Evolutionary conservation across 2,797 vertebrate species (phyloP).

Genomic region (Epinephelus malabaricus): DNA sequence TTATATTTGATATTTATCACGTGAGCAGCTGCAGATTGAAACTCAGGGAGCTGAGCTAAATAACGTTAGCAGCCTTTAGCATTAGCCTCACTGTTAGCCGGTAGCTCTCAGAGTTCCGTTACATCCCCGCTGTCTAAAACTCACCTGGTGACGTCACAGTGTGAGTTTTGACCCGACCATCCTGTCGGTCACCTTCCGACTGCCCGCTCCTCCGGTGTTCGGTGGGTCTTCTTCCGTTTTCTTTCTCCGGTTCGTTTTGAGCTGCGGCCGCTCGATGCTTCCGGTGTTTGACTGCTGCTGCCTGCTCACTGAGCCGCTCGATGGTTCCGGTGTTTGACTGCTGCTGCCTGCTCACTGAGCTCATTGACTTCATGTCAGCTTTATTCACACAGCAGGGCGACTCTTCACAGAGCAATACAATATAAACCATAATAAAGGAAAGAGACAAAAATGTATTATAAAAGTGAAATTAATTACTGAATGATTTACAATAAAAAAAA

Average conservation of each 20-base stretch:
- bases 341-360: too few relatives aligned
- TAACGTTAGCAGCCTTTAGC: conserved; percentile 3
- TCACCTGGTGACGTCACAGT: conserved; percentile 25
- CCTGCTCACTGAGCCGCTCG: too few relatives aligned
- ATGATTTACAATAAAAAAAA: too few relatives aligned
- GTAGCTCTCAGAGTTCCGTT: neutral
- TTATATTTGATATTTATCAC: too few relatives aligned
- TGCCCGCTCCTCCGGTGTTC: neutral
- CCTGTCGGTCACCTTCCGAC: neutral
- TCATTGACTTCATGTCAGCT: too few relatives aligned
- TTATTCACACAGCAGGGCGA: too few relatives aligned
- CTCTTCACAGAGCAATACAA: too few relatives aligned
- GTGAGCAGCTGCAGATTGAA: too few relatives aligned
- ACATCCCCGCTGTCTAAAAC: neutral
- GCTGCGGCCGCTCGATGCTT: neutral
- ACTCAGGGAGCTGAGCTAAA: neutral
- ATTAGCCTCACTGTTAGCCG: neutral
- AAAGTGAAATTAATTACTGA: too few relatives aligned
- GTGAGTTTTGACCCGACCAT: neutral
- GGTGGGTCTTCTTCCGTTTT: neutral
- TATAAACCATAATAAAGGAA: too few relatives aligned
- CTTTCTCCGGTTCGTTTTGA: neutral
- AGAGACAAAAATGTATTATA: too few relatives aligned
- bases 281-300: neutral
- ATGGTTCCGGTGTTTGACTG: too few relatives aligned